Base-by-base conservation (phyloP, 2,113 vertebrate species). In the Pontoporia blainvillei region DNA sequence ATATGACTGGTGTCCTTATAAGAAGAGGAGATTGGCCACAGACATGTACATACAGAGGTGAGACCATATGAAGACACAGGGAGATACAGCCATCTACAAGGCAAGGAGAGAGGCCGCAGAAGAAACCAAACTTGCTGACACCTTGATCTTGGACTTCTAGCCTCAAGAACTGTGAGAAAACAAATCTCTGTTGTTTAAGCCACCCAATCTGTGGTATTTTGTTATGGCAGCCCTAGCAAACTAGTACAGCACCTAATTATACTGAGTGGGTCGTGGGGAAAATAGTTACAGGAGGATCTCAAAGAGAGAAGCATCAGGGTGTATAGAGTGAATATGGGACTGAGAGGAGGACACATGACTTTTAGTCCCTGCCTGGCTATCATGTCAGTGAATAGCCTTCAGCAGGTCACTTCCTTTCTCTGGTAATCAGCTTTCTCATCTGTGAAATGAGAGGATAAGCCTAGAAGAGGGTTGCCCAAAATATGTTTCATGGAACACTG, bases 251-350 rank as follows among this genome's bases (percentile, higher is more conserved):
- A 49, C 25, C 66, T 62, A 34, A 27, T 3, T 21, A 15, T 8
- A 10, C 49, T 9, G 6, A 25, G 34, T 1, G 1, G 59, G 11
- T 34, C 25, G 13, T 6, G 2, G 14, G 29, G 6, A 2, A 18
- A n/a, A 36, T 31, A 8, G 9, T 15, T 10, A 23, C 18, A 34
- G 78, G 1, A 86, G 21, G 11, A 36, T n/a, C 49, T 54, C 27
- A 44, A 25, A 59, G 54, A 79, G 36, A 73, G 59, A 61, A 90
- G 12, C 8, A 27, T n/a, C 4, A 8, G 20, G 13, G 7, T 36
- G 4, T 11, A 5, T 27, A 5, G 76, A 52, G 6, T 18, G 4
- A 29, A 34, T 17, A 27, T 10, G 6, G 6, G 10, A 23, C 13
- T 20, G 49, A 54, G 18, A n/a, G 6, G 41, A 29, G 6, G 81